These are phyloP conservation scores for Cephus runcator DNA, from an alignment of 2,888 invertebrate species.

Conservation along the genomic window DNA sequence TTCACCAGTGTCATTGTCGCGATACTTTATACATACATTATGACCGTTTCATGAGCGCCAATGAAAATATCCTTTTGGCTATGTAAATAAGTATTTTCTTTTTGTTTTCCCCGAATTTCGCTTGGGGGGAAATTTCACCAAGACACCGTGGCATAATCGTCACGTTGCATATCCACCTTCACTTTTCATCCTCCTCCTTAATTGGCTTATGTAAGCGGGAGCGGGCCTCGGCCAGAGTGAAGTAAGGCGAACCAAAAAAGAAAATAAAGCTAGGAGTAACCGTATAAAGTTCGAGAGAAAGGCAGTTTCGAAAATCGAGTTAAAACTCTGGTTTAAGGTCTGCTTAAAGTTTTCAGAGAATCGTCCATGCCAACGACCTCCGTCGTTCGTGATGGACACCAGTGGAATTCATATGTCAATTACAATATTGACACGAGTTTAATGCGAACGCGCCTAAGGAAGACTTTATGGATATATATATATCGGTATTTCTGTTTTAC, in stretches of 20 bases:
- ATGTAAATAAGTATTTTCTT: neutral
- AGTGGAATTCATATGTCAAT: too few relatives aligned
- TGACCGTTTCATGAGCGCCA: neutral
- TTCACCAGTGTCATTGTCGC: too few relatives aligned
- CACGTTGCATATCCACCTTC: neutral
- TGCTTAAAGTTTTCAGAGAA: neutral
- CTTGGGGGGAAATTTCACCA: neutral
- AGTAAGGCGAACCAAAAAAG: neutral
- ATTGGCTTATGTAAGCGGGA: neutral
- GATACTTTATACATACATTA: too few relatives aligned
- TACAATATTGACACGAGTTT: too few relatives aligned
- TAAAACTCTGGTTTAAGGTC: neutral
- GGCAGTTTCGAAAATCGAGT: neutral
- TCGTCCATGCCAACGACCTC: neutral
- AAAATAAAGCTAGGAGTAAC: neutral
- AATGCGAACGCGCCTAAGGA: too few relatives aligned
- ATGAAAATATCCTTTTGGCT: neutral
- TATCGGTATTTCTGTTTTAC: constrained; percentile 28
- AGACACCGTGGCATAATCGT: neutral
- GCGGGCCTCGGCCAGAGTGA: neutral
- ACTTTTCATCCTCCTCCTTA: neutral
- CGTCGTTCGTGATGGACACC: neutral
- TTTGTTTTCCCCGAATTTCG: neutral
- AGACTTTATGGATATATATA: neutral
- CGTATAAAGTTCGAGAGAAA: neutral